Evolutionary conservation across 2,797 vertebrate genomes (phyloP).

Genomic region (Lutjanus campechanus): DNA sequence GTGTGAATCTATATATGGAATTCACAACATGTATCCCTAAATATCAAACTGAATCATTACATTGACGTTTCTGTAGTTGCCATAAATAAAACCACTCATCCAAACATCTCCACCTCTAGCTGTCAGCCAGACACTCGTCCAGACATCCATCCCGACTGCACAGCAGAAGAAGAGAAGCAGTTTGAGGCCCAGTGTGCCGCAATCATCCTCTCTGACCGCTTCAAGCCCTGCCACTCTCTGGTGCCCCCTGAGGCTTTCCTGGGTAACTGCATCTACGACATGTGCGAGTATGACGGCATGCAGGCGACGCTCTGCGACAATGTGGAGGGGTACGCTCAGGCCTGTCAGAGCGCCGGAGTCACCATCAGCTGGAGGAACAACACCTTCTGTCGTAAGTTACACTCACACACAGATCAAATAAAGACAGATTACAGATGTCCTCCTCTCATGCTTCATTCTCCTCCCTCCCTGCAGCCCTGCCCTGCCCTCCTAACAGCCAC

Average conservation of each 20-base stretch:
- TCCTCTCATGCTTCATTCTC: background rate
- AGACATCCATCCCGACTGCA: slow-evolving; percentile 80
- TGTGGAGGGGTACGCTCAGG: slow-evolving; percentile 86
- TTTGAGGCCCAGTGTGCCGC: slow-evolving; percentile 71
- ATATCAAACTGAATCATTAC: too few species aligned
- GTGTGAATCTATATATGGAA: too few species aligned
- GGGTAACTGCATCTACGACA: slow-evolving; percentile 84
- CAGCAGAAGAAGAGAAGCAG: slow-evolving; percentile 50
- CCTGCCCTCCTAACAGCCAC: slow-evolving; percentile 85
- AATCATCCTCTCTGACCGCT: slow-evolving; percentile 77
- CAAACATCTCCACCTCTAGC: slow-evolving; percentile 43
- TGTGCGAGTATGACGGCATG: slow-evolving; percentile 89
- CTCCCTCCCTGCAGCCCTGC: slow-evolving; percentile 78
- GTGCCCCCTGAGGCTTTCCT: slow-evolving; percentile 75
- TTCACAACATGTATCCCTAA: background rate
- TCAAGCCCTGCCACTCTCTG: slow-evolving; percentile 81
- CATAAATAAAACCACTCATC: background rate
- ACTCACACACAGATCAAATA: accelerated
- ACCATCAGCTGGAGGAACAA: slow-evolving; percentile 87
- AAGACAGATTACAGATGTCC: accelerated
- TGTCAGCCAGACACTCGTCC: slow-evolving; percentile 81
- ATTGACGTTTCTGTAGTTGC: too few species aligned
- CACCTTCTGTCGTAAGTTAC: slow-evolving; percentile 87
- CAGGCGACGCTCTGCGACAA: slow-evolving; percentile 85
- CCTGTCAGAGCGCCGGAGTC: slow-evolving; percentile 83